phyloP scores from a whole-genome alignment of 2,797 vertebrate genomes.

The Alouatta caraya region DNA sequence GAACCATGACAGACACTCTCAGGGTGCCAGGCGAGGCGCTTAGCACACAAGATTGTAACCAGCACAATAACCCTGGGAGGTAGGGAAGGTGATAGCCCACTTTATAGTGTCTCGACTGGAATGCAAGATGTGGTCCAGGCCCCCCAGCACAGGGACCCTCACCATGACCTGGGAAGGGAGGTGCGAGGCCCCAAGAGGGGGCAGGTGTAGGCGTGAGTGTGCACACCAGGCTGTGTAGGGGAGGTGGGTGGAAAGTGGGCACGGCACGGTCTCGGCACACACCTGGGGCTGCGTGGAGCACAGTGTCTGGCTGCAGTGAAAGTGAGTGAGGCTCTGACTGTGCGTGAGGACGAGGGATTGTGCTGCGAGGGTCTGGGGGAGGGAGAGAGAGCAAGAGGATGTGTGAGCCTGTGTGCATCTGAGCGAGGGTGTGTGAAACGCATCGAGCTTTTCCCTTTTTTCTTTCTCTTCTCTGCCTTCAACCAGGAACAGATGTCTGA shows the following conservation, averaged over 20 bases:
- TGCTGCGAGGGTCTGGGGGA: not conserved
- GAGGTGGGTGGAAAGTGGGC: not conserved
- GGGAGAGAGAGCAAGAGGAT: not conserved
- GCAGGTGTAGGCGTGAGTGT: not conserved
- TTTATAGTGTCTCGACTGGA: not conserved
- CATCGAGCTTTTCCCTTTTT: slow-evolving; percentile 67
- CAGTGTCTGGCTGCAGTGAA: not conserved
- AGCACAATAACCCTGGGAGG: not conserved
- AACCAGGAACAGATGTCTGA: slow-evolving; percentile 94
- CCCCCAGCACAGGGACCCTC: not conserved
- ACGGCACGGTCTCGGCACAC: not conserved
- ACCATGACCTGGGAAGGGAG: not conserved
- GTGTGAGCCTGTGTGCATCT: not conserved
- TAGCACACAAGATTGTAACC: not conserved
- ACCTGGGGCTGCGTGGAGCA: not conserved
- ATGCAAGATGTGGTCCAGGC: not conserved
- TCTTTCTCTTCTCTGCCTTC: slow-evolving; percentile 81
- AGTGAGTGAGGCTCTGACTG: not conserved
- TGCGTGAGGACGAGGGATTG: not conserved
- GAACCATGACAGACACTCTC: not conserved
- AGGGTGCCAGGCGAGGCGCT: not conserved
- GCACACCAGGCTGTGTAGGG: not conserved
- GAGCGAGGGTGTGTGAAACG: slow-evolving; percentile 59
- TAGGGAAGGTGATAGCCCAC: not conserved
- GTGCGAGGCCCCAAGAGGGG: rapidly evolving